Conservation (phyloP, 2,888 invertebrate genomes). For the Sipha maydis region DNA sequence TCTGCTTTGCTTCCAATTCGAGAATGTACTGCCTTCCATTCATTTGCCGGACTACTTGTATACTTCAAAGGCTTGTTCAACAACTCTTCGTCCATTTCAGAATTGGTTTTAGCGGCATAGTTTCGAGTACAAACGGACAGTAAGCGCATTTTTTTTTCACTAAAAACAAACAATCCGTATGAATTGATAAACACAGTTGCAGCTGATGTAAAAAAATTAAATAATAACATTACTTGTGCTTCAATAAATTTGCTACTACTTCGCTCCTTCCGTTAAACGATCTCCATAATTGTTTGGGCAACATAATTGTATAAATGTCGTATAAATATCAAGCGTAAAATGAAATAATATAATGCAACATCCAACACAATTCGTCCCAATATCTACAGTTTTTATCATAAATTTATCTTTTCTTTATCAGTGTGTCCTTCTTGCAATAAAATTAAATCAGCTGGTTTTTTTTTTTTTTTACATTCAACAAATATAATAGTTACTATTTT, state of each 20-base stretch:
- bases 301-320: neutral
- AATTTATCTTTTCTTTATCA: constrained; percentile 19
- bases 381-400: neutral
- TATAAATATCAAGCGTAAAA: neutral
- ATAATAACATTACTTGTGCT: constrained; percentile 14
- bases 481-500: neutral
- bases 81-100: neutral
- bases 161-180: neutral
- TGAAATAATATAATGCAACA: neutral
- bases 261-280: neutral
- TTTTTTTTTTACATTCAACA: neutral
- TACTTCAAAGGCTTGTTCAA: constrained; percentile 34
- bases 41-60: constrained; percentile 15
- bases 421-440: neutral
- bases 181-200: neutral
- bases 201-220: neutral
- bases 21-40: constrained; percentile 45
- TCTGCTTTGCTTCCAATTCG: constrained; percentile 44
- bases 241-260: neutral
- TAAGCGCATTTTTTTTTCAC: neutral
- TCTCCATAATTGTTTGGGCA: constrained; percentile 20
- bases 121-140: neutral
- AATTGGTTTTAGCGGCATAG: neutral
- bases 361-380: neutral
- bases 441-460: neutral